Evolutionary conservation across 2,888 invertebrate genomes (phyloP), one percentile per base, ranked within the genome.

Genomic region (Hydrotaea diabolus): DNA sequence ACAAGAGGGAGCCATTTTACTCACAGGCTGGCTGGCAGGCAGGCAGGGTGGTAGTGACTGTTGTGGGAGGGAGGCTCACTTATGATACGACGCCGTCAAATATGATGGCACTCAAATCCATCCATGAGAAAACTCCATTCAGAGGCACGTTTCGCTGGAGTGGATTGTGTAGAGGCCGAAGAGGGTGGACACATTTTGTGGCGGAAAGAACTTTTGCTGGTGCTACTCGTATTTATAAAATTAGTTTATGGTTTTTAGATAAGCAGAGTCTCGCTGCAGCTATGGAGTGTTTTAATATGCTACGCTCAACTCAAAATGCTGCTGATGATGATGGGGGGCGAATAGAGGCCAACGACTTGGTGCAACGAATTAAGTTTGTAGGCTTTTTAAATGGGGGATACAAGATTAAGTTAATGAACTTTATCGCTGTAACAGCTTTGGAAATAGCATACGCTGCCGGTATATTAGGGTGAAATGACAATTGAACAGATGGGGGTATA

Each of bases 351-450:
- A 4, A n/a, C 49, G 49, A 49, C 5, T 49, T 49, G n/a, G 31
- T 62, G 62, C 31, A 62, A 62, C 26, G 62, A 19, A 31, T 62
- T 15, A 0, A 62, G 62, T 57, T 19, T 55, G 7, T 31, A 62
- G 62, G 36, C 23, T 17, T 0, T 2, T 0, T 5, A 36, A 26
- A 31, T 26, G 62, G 62, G 62, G 31, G 36, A n/a, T 39, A 31
- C 31, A 0, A 31, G 62, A 31, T 62, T 62, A 62, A 62, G 62
- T 62, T 62, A 62, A 62, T 62, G 62, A 62, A 62, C 62, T 62
- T 62, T 62, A 62, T 62, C 62, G 26, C n/a, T 26, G 23, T 26
- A 26, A 59, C 23, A 13, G 57, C 21, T 57, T 55, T n/a, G n/a
- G n/a, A 39, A 39, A 39, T 39, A 39, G 9, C 43, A 43, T 9